Evolutionary conservation across 2,113 vertebrate species (phyloP), one percentile per base, ranked within the genome.

Genomic region (Menura novaehollandiae): DNA sequence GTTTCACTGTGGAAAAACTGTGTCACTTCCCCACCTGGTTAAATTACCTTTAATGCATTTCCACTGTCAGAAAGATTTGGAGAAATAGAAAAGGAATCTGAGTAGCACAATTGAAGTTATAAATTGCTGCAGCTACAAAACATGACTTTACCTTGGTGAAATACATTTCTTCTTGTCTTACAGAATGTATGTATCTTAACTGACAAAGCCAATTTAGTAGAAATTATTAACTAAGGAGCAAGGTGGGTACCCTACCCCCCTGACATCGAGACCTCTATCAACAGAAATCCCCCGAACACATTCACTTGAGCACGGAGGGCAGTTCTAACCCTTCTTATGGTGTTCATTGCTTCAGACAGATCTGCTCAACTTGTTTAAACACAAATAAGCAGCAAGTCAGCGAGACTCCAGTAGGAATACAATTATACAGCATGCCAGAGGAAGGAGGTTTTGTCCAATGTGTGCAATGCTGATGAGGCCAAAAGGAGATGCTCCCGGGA

Each of bases 1-100:
- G 87, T 95, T 94, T 91, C 80, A 56, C 77, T 75, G 76, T 69
- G 77, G 69, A 79, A 94, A 92, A 95, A 71, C 47, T 71, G 43
- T 94, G 74, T 90, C 85, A 62, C 53, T 91, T 93, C 46, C 63
- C 64, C 56, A 81, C 55, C 79, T 86, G 22, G 63, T 76, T 83
- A 93, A 68, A 91, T 80, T 94, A 63, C 39, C 39, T 88, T 73
- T 74, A 94, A 67, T 82, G 35, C 26, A 55, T 69, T 91, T 88
- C 55, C 73, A 44, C 55, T 74, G 66, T 71, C 63, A 88, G 71
- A 73, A 78, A 15, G 66, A 66, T 47, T 18, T 18, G 11, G 56
- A 64, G 6, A 13, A 16, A 43, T 9, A 84, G 30, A 66, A 88
- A 49, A 39, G 13, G 52, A 68, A 88, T 59, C 60, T 30, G 23